Percentiles rank a stretch among this genome's conserved stretches.
Evolutionary conservation across 1,140 invertebrate species (phyloP).

Genomic region (Araneus ventricosus): DNA sequence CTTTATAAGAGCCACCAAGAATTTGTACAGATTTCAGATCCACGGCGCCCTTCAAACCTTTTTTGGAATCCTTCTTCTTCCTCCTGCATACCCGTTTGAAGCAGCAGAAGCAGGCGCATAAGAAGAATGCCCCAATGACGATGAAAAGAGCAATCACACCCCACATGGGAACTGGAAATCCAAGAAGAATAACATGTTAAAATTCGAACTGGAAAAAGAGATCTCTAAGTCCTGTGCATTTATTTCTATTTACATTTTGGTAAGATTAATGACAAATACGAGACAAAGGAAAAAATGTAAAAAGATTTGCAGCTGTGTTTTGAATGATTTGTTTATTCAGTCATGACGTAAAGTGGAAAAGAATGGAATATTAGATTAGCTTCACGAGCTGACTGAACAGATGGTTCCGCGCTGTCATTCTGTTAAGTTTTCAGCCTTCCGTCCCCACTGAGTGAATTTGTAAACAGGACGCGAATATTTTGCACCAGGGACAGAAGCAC

Average conservation of each 20-base stretch:
- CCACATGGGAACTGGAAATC: slow-evolving; percentile 84
- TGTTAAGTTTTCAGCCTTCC: background rate
- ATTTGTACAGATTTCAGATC: slow-evolving; percentile 97
- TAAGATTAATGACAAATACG: background rate
- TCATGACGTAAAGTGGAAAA: background rate
- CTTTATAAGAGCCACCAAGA: slow-evolving; percentile 96
- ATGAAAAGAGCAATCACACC: slow-evolving; percentile 86
- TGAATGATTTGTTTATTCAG: background rate
- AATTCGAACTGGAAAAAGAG: background rate
- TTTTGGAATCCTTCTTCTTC: slow-evolving; percentile 96
- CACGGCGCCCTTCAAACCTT: slow-evolving; percentile 95
- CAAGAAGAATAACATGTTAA: background rate
- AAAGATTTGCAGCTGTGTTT: background rate
- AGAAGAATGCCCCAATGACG: slow-evolving; percentile 87
- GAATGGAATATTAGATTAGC: background rate
- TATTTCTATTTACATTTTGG: background rate
- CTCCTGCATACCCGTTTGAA: slow-evolving; percentile 96
- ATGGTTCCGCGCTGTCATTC: background rate
- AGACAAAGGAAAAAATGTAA: background rate
- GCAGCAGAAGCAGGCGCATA: slow-evolving; percentile 95
- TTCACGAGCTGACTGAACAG: background rate
- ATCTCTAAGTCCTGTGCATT: background rate
- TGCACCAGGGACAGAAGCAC: no score
- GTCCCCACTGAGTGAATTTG: background rate
- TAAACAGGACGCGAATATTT: no score